A percentile compares a stretch with the other conserved stretches of the same genome.
Conservation (phyloP, 2,797 vertebrate genomes). For the Varecia variegata region DNA sequence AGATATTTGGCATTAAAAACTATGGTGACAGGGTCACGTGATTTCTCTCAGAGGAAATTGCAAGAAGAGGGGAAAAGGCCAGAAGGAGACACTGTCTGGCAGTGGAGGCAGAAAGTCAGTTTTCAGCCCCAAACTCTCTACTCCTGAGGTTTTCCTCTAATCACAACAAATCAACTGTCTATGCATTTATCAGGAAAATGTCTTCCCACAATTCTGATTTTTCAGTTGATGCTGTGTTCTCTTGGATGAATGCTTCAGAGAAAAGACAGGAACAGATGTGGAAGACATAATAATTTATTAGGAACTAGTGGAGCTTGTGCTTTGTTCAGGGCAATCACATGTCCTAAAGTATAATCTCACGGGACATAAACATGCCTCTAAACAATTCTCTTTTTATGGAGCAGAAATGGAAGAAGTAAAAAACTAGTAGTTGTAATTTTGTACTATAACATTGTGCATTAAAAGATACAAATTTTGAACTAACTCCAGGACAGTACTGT, state of each 20-base stretch:
- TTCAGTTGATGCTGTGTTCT: constrained; percentile 44
- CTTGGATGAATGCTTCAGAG: constrained; percentile 51
- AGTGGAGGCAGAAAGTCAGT: background rate
- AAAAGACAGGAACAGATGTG: constrained; percentile 48
- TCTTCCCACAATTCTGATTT: background rate
- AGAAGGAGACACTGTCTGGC: constrained; percentile 1
- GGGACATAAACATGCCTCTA: constrained; percentile 28
- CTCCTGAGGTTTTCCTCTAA: background rate
- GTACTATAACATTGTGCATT: background rate
- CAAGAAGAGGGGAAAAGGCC: background rate
- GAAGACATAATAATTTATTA: constrained; percentile 48
- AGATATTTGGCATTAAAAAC: constrained; percentile 65
- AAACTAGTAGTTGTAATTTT: constrained; percentile 3
- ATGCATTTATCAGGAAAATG: constrained; percentile 50
- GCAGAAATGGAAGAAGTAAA: background rate
- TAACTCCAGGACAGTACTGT: background rate
- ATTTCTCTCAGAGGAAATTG: constrained; percentile 62
- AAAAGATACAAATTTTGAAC: background rate
- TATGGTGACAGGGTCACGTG: constrained; percentile 64
- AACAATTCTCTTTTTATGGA: constrained; percentile 45
- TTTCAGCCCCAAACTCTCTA: background rate
- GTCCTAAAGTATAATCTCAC: background rate
- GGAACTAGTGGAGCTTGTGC: background rate
- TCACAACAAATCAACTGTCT: constrained; percentile 47
- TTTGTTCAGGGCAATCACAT: constrained; percentile 40